Base-by-base conservation (phyloP, 2,113 vertebrate species). In the Isurus oxyrinchus region DNA sequence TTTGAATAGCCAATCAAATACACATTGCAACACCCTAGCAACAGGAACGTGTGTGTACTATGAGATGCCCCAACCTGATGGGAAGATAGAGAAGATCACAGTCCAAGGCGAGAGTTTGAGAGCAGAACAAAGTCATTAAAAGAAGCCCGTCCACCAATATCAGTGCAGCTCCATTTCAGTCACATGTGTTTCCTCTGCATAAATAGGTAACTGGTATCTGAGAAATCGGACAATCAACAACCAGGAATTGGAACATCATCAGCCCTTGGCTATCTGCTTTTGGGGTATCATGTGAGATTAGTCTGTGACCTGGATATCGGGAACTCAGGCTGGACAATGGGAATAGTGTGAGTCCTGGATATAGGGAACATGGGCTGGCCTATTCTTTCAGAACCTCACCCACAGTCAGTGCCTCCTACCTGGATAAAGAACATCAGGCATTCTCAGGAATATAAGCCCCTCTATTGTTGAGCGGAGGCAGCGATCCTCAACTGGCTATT, bases 1-100 rank as follows among this genome's bases (percentile, higher is more conserved):
- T 88, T 88, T 55, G 86, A 88, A 55, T 88, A 88, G 86, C 86
- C 86, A 88, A 88, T 88, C 49, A 88, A 31, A 88, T 10, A 27
- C 86, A 19, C 7, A 10, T 1, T 3, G 86, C 44, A 81, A 57
- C 53, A 88, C 49, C 86, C 49, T 27, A 88, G 44, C 84, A 87
- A 87, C 84, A 53, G 84, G 44, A 49, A 87, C 86, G 2, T 88
- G 49, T 55, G 27, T 57, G 86, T 57, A 31, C 49, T 11, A 27
- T 27, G 10, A 53, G 10, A 88, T 10, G 7, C 10, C 53, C 25
- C 49, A 55, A 55, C 23, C 27, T 49, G 44, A 40, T 81, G 76
- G 11, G 76, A 81, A 27, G 76, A n/a, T 14, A 81, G 76, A 81
- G 35, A 81, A 79, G 35, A 5, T 86, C 81, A 49, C 23, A 88